Base-by-base conservation (phyloP, 1,140 invertebrate species). In the Drosophila pseudoobscura region DNA sequence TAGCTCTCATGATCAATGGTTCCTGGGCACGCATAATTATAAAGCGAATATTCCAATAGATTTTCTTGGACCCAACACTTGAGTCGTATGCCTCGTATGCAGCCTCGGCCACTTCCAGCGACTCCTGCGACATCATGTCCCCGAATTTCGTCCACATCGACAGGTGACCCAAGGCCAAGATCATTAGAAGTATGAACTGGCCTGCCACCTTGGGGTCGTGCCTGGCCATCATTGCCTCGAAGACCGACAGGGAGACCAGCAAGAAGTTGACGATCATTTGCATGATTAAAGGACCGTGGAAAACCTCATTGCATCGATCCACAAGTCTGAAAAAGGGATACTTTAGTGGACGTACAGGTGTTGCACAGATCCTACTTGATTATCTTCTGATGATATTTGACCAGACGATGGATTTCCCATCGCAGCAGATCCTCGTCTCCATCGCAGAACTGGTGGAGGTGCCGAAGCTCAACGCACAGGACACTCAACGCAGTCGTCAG, bases 51-150 rank as follows among this genome's bases (percentile, higher is more conserved):
- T 85, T 51, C 0, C 61, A 44, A 9, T 80, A 50, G 0, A 71
- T 41, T 0, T 9, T 11, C 1, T 20, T 17, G 1, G 65, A 64
- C 0, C 71, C 54, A 15, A 29, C 1, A 0, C 1, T 44, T 2
- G 70, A 52, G 8, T 74, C 69, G 26, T 78, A 87, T 0, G 60
- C 55, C 8, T 71, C 68, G 26, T 71, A 87, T 3, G 77, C 80
- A 9, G 77, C 60, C 0, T 6, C 1, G 7, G 80, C 80, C 15
- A 85, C 77, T 0, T 57, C 20, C 41, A 54, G 8, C 0, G 80
- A 85, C 13, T 77, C 35, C 7, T 74, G 17, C 5, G 69, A 66
- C 13, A 85, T 60, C 61, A 87, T 43, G 29, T 87, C 69, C 6
- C 82, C 82, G 13, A 68, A 56, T 13, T 68, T 35, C 0, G 73